Conservation (phyloP, 1,140 invertebrate species). For the Aphaenogaster rudis region DNA sequence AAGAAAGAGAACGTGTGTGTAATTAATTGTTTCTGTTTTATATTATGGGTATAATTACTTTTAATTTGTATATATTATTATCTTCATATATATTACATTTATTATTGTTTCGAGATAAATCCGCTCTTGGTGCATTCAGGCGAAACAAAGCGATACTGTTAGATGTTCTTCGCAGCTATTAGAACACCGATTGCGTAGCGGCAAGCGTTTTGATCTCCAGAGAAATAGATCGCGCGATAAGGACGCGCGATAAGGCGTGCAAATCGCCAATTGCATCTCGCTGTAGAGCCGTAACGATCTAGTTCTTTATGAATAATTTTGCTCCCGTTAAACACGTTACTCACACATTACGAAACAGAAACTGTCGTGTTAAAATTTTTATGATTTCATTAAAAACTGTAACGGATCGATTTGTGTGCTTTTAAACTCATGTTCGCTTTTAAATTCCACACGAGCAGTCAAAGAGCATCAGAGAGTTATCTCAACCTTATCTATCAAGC, state of each 20-base stretch:
- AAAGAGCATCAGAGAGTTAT: neutral
- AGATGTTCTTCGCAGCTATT: neutral
- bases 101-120: neutral
- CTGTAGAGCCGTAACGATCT: constrained; percentile 13
- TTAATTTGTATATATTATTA: neutral
- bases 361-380: neutral
- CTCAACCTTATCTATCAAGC: neutral
- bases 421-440: neutral
- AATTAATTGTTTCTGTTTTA: neutral
- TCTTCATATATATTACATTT: neutral
- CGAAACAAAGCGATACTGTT: constrained; percentile 10
- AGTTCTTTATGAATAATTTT: constrained; percentile 7
- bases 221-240: constrained; percentile 51
- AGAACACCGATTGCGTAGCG: constrained; percentile 16
- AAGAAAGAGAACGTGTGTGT: neutral
- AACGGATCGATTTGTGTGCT: neutral
- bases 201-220: constrained; percentile 35
- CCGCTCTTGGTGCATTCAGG: neutral
- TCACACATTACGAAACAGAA: neutral
- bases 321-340: neutral
- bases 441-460: neutral
- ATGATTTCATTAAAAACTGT: neutral
- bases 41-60: neutral
- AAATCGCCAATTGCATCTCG: constrained; percentile 12
- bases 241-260: constrained; percentile 20